Conservation (phyloP, 2,797 vertebrate species). For the Myripristis jacobus region DNA sequence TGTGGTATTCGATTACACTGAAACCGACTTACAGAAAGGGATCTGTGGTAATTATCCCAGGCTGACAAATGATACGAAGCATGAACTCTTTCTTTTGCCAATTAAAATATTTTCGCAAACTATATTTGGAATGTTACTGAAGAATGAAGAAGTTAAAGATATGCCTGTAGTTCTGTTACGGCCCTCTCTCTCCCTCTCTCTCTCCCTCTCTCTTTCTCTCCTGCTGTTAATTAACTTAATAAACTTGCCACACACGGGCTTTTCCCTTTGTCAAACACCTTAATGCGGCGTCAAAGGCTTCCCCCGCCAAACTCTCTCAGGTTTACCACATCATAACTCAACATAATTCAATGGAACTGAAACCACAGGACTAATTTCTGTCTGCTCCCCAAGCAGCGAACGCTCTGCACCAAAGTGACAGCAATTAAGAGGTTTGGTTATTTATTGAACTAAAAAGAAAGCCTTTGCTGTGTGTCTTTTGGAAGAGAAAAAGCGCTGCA, state of each 20-base stretch:
- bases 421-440: slow-evolving; percentile 71
- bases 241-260: slow-evolving; percentile 47
- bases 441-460: slow-evolving; percentile 63
- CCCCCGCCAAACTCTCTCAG: slow-evolving; percentile 53
- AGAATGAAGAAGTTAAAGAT: slow-evolving; percentile 53
- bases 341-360: slow-evolving; percentile 69
- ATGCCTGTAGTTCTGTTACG: slow-evolving; percentile 43
- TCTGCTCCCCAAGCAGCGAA: slow-evolving; percentile 49
- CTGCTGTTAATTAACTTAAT: slow-evolving; percentile 42
- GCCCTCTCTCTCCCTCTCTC: slow-evolving; percentile 8
- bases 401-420: slow-evolving; percentile 55
- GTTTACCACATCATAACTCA: slow-evolving; percentile 69
- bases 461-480: slow-evolving; percentile 35
- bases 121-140: slow-evolving; percentile 66
- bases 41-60: slow-evolving; percentile 75
- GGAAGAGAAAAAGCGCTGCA: slow-evolving; percentile 29
- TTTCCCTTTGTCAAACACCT: slow-evolving; percentile 52
- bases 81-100: slow-evolving; percentile 70
- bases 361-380: slow-evolving; percentile 65
- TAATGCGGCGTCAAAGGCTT: slow-evolving; percentile 39
- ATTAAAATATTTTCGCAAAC: slow-evolving; percentile 70
- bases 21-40: slow-evolving; percentile 68
- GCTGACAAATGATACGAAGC: slow-evolving; percentile 79
- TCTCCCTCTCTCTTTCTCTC: slow-evolving; percentile 14
- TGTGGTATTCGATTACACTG: slow-evolving; percentile 68